A percentile compares a stretch with the other conserved stretches of the same genome.
Evolutionary conservation across 2,797 vertebrate genomes (phyloP).

Genomic region (Peromyscus attwateri): DNA sequence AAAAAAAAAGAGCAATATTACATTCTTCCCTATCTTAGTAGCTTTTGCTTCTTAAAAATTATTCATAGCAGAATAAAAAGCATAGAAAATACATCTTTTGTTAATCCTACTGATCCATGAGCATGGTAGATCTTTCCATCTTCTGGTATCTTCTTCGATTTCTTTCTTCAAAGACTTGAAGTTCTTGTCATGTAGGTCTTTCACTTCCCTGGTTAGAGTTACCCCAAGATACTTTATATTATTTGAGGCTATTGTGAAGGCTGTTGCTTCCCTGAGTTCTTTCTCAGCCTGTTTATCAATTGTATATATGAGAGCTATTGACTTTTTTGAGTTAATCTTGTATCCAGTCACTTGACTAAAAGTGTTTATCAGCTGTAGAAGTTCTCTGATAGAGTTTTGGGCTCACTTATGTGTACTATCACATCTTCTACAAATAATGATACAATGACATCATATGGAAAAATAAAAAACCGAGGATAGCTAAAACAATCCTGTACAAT

Average conservation of each 20-base stretch:
- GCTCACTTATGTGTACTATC: not conserved
- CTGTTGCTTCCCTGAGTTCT: not conserved
- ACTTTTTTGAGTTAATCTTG: not conserved
- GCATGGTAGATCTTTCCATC: not conserved
- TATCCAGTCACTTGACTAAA: not conserved
- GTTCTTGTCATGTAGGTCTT: not conserved
- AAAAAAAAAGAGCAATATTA: not conserved
- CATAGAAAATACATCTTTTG: not conserved
- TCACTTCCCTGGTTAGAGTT: not conserved
- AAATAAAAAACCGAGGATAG: not conserved
- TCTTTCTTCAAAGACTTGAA: not conserved
- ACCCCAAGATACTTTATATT: not conserved
- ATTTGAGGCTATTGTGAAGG: not conserved
- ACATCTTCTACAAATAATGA: not conserved
- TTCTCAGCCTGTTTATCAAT: not conserved
- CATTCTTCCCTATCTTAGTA: slow-evolving; percentile 1
- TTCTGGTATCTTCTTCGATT: not conserved
- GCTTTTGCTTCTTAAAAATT: slow-evolving; percentile 25
- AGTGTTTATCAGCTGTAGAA: not conserved
- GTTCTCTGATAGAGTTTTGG: not conserved
- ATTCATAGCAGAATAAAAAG: not conserved
- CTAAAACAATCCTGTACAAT: not conserved
- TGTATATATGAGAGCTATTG: not conserved
- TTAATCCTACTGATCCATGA: not conserved
- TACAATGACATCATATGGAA: not conserved